Base-by-base conservation (phyloP, 2,888 invertebrate species). In the Chrysolina americana region DNA sequence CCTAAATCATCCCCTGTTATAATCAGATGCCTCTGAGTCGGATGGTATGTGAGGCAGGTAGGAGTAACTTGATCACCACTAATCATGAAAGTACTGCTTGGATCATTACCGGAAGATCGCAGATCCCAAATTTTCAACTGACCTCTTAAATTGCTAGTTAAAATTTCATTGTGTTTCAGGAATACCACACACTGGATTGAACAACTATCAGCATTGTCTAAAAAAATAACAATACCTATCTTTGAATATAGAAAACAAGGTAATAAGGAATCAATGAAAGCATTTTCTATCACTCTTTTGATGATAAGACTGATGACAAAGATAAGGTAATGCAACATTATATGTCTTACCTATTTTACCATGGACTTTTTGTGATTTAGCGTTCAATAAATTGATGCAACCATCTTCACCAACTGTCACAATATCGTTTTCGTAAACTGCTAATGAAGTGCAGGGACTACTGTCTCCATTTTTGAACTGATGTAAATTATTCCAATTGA, bases 91-190 rank as follows among this genome's bases (percentile, higher is more conserved):
- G 93, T 92, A 56, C 91, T 91, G 0, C 91, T 89, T 2, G 95
- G 93, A 76, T 91, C 91, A 82, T 93, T 90, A 2, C 89, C 88
- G 13, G 90, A 87, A 41, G 91, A 90, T 77, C 96, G 90, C 10
- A 96, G 88, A 86, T 98, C 98, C 93, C 96, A 97, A 74, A 96
- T 92, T 87, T 97, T 96, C 90, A 98, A 93, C 83, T 96, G 94
- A 0, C 97, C 97, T 85, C 95, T 89, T n/a, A 94, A 89, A 87
- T 97, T 97, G 19, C 96, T 95, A 0, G 95, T 95, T 62, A 97
- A 90, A 28, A 96, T 90, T 91, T 96, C 92, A 81, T 90, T 90
- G 83, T 92, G 92, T 78, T 87, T 94, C 21, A 96, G 89, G 86
- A 94, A 97, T 80, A 92, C 91, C 0, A 95, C 92, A 71, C 94